phyloP scores from a whole-genome alignment of 2,113 vertebrate genomes.

The Oncorhynchus keta region DNA sequence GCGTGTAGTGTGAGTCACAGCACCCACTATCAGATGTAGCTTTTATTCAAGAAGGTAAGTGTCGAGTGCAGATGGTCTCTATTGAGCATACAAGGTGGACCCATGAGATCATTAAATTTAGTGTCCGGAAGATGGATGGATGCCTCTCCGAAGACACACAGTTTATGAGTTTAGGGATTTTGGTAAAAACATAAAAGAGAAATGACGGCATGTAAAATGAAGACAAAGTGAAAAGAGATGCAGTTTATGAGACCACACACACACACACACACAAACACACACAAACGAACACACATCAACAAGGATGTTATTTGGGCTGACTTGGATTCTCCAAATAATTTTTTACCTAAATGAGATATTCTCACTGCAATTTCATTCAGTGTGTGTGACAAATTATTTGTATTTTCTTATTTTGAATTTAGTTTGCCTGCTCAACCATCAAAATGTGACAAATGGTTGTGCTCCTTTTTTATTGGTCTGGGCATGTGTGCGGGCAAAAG shows the following conservation, averaged over 20 bases:
- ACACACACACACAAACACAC: slow-evolving; percentile 30
- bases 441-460: neutral
- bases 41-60: slow-evolving; percentile 49
- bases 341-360: slow-evolving; percentile 39
- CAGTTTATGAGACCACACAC: slow-evolving; percentile 59
- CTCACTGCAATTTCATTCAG: slow-evolving; percentile 32
- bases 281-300: slow-evolving; percentile 19
- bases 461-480: neutral
- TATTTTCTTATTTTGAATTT: neutral
- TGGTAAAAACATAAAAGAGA: slow-evolving; percentile 63
- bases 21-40: slow-evolving; percentile 52
- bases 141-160: slow-evolving; percentile 63
- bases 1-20: slow-evolving; percentile 35
- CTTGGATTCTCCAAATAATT: neutral
- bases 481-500: neutral
- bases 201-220: slow-evolving; percentile 66
- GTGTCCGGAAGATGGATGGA: slow-evolving; percentile 73
- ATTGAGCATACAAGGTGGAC: slow-evolving; percentile 57
- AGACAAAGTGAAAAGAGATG: slow-evolving; percentile 63
- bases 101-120: slow-evolving; percentile 68
- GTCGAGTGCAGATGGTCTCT: slow-evolving; percentile 65
- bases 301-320: neutral
- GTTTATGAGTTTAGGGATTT: slow-evolving; percentile 68
- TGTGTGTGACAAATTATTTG: slow-evolving; percentile 17
- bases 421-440: neutral